Percentiles rank a stretch among this genome's conserved stretches.
phyloP scores from a whole-genome alignment of 2,888 invertebrate species.

The Drosophila buzzatii region DNA sequence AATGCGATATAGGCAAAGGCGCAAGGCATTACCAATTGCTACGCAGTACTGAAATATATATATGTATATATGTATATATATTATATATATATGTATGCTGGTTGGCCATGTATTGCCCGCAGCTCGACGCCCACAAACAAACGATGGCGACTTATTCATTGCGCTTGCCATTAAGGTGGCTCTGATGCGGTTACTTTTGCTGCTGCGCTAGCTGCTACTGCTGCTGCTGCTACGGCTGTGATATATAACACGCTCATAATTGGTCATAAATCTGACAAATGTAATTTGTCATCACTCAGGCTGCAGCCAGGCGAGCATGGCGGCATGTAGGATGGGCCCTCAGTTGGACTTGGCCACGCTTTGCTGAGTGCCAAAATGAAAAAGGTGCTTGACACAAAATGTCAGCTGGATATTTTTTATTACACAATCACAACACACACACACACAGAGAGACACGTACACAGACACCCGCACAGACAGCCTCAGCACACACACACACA shows the following conservation, averaged over 20 bases:
- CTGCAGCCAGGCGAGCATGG: conserved; percentile 56
- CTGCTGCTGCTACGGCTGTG: conserved; percentile 54
- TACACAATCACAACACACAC: conserved; percentile 73
- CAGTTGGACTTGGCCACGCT: conserved; percentile 57
- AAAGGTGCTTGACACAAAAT: conserved; percentile 82
- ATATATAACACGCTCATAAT: conserved; percentile 84
- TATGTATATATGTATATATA: not conserved
- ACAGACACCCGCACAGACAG: conserved; percentile 22
- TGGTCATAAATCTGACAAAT: conserved; percentile 85
- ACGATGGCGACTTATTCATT: conserved; percentile 81
- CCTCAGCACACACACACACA: conserved; percentile 14
- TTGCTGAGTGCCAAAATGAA: conserved; percentile 78
- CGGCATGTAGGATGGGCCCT: conserved; percentile 18
- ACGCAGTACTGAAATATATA: not conserved
- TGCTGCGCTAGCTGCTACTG: no score
- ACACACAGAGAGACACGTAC: no score
- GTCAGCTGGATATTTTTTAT: conserved; percentile 82
- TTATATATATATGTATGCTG: not conserved
- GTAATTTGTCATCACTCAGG: conserved; percentile 84
- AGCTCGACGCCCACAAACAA: conserved; percentile 66
- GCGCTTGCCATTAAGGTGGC: conserved; percentile 80
- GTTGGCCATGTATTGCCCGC: conserved; percentile 41
- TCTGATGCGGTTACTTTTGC: conserved; percentile 47
- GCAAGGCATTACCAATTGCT: conserved; percentile 47
- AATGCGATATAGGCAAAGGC: conserved; percentile 62